Base-by-base conservation (phyloP, 1,140 invertebrate species). In the Diorhabda elongata region DNA sequence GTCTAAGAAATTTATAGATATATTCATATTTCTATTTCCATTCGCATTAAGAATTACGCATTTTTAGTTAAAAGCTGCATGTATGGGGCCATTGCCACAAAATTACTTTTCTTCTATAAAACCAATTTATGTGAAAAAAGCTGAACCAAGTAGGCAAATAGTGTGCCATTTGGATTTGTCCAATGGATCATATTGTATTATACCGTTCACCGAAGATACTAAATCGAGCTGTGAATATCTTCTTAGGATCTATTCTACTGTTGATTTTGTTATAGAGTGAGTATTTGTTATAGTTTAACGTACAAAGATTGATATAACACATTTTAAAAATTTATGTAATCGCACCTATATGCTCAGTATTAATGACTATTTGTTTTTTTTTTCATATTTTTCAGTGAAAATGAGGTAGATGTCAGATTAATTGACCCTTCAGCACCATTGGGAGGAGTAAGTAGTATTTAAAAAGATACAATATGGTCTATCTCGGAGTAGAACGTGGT, bases 151-250 rank as follows among this genome's bases (percentile, higher is more conserved):
- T 8, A 61, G 8, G 42, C 59, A 64, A 9, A 44, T 64, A 7
- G 45, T 9, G 26, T 42, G 47, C 44, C 44, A 56, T 9, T 11
- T 65, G 42, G 9, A 47, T 9, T 44, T 69, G 45, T 58, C 68
- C 2, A 7, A 42, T 43, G 68, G 68, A 44, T 63, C 42, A 26
- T 69, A 69, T 43, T 69, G 68, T 7, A 58, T 69, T 44, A 47
- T 69, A 45, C 68, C 68, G 8, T 64, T 45, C 11, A 69, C 62
- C 3, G 47, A 61, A 9, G 47, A 47, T n/a, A 8, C 57, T 1
- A 47, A 62, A 62, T 5, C 8, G 3, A 68, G 56, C 61, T 68
- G 60, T 42, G 42, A 62, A 56, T 68, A 62, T 57, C 61, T 62
- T 68, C 9, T 68, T 62, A 68, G 67, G 57, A 44, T 62, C 4